Evolutionary conservation across 2,888 invertebrate species (phyloP).

Genomic region (Strigamia crassipes): DNA sequence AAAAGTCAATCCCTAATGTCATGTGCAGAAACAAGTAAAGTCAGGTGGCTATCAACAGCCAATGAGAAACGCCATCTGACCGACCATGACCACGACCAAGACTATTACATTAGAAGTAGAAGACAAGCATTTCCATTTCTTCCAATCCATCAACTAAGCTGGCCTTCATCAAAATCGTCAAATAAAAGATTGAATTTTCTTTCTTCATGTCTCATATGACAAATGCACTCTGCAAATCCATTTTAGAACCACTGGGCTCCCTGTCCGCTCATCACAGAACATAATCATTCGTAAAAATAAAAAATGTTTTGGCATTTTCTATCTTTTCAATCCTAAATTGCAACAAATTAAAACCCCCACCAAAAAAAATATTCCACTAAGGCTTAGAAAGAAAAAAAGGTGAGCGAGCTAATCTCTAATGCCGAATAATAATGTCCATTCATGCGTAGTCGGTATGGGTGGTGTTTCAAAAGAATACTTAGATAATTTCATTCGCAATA

Average conservation of each 20-base stretch:
- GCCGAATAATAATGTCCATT: neutral
- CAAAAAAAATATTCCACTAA: neutral
- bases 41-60: too few relatives aligned
- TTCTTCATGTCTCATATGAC: conserved; percentile 5
- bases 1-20: too few relatives aligned
- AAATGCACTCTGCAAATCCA: neutral
- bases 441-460: neutral
- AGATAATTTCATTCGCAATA: conserved; percentile 29
- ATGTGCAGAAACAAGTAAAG: too few relatives aligned
- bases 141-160: conserved; percentile 10
- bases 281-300: neutral
- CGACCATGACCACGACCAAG: too few relatives aligned
- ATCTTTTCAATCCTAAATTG: neutral
- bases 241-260: neutral
- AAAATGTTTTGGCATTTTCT: neutral
- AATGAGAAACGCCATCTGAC: too few relatives aligned
- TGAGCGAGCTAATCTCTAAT: neutral
- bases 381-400: neutral
- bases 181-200: conserved; percentile 10
- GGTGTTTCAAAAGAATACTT: conserved; percentile 20
- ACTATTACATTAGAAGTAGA: neutral
- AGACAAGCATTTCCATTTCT: neutral
- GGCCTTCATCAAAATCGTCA: conserved; percentile 19
- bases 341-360: neutral
- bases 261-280: neutral